Evolutionary conservation across 2,797 vertebrate species (phyloP).

Genomic region (Lepus townsendii): DNA sequence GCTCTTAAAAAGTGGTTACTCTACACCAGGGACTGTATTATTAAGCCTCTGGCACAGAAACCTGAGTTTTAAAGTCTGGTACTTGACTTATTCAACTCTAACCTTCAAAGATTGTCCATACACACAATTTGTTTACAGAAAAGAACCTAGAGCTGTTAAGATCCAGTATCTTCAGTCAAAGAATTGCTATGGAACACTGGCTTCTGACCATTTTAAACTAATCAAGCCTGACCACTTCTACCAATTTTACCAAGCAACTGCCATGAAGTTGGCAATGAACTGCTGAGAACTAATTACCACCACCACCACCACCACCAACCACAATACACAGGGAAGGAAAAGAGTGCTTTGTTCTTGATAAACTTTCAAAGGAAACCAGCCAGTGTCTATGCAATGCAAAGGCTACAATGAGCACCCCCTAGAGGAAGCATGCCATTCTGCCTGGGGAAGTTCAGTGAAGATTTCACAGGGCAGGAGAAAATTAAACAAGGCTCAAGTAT

Average conservation of each 20-base stretch:
- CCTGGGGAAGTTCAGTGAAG: neutral
- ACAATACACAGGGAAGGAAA: neutral
- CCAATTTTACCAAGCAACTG: slow-evolving; percentile 41
- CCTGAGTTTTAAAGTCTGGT: neutral
- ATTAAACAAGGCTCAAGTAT: neutral
- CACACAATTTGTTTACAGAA: neutral
- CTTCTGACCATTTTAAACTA: slow-evolving; percentile 22
- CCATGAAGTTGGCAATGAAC: slow-evolving; percentile 30
- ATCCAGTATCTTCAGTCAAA: neutral
- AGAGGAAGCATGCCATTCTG: neutral
- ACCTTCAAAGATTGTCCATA: neutral
- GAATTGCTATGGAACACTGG: neutral
- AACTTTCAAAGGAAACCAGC: neutral
- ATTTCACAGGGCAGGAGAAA: neutral
- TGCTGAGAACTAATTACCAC: neutral
- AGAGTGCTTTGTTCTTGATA: neutral
- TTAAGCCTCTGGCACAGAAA: slow-evolving; percentile 4
- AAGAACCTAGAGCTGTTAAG: slow-evolving; percentile 12
- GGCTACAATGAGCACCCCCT: neutral
- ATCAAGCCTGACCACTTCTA: neutral
- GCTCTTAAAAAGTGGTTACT: neutral
- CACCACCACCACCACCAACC: neutral
- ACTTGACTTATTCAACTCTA: neutral
- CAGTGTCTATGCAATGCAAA: neutral
- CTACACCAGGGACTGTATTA: neutral